Conservation (phyloP, 2,888 invertebrate species). For the Dinocampus coccinellae region DNA sequence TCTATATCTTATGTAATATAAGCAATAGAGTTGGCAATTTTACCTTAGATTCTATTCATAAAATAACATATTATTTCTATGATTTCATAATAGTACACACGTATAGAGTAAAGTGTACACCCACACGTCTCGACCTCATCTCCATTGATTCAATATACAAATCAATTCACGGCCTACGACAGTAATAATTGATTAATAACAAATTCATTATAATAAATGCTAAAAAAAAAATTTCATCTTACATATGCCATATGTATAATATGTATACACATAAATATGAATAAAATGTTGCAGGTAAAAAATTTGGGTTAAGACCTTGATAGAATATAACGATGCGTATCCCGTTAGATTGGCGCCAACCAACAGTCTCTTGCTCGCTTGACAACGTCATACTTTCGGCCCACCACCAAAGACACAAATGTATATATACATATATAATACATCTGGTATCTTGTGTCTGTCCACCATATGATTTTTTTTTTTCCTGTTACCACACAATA, state of each 20-base stretch:
- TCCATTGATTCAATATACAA: not conserved
- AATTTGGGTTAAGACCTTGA: conserved; percentile 1
- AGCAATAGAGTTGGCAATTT: conserved; percentile 6
- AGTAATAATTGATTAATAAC: not conserved
- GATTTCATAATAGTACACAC: conserved; percentile 24
- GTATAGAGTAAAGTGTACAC: not conserved
- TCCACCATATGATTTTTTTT: not conserved
- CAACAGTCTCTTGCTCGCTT: conserved; percentile 11
- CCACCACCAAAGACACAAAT: not conserved
- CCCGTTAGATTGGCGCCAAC: conserved; percentile 40
- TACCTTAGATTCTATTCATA: conserved; percentile 8
- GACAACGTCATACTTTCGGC: conserved; percentile 12
- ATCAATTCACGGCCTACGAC: not conserved
- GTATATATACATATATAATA: not conserved
- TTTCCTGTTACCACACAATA: not conserved
- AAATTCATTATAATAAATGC: not conserved
- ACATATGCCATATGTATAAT: not conserved
- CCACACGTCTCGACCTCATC: conserved; percentile 24
- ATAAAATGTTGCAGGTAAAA: not conserved
- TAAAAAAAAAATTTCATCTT: not conserved
- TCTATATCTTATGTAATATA: conserved; percentile 22
- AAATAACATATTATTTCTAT: conserved; percentile 4
- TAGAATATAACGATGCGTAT: conserved; percentile 7
- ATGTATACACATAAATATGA: not conserved
- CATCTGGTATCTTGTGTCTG: not conserved